Evolutionary conservation across 2,888 invertebrate species (phyloP), one percentile per base, ranked within the genome.

Genomic region (Gibbula magus): DNA sequence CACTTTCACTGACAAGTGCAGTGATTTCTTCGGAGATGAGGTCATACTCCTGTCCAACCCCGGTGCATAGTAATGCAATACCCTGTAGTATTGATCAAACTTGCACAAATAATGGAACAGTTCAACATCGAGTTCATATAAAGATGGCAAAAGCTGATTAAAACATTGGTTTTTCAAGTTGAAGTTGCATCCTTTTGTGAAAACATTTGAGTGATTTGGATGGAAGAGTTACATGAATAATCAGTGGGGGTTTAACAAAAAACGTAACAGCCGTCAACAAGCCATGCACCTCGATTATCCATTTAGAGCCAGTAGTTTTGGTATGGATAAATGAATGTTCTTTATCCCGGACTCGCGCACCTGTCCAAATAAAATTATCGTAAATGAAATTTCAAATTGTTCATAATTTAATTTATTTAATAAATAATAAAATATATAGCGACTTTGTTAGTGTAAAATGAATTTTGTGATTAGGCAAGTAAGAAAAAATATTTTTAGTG

Each of bases 11-110:
- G 45, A 45, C 45, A 45, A 45, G 29, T n/a, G 29, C 32, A 25
- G 61, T 61, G 61, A 32, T 70, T 35, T 70, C 39, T 32, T 70
- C 70, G 70, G 70, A 70, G 35, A 35, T 70, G 70, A 70, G 35
- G 35, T 20, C 70, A 20, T 20, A 20, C 70, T 39, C 70, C 70
- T 20, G 20, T 32, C 32, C 20, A 39, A n/a, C 70, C 39, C 35
- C 70, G 39, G 70, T 70, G 70, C 70, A 70, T 81, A 78, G 75
- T 78, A 79, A 81, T 79, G 81, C 81, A 81, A 53, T 76, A 61
- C 81, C 56, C 56, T 53, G 39, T 39, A 54, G 39, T 67, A 32
- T 75, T 78, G 77, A 77, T 73, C 35, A 52, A 74, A 73, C 20
- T 70, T 70, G 70, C 66, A 45, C 20, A n/a, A 66, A 66, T 77